Conservation (phyloP, 2,797 vertebrate genomes). For the Smutsia temminckii region DNA sequence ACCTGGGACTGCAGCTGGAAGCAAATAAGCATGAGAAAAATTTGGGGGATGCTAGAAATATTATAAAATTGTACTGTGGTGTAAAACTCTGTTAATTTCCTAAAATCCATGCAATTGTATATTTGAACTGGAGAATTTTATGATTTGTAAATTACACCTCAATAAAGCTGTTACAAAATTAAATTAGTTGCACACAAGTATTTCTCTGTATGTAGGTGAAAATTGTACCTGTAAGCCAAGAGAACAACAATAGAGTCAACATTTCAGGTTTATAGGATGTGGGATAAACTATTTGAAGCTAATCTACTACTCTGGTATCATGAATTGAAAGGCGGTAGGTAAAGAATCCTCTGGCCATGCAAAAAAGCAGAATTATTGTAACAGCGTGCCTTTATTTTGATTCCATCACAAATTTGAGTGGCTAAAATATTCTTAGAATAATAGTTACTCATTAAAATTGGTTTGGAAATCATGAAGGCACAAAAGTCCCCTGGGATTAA, state of each 20-base stretch:
- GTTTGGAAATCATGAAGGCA: constrained; percentile 48
- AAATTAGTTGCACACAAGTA: neutral
- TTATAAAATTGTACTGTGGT: neutral
- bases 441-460: constrained; percentile 39
- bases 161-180: neutral
- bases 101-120: neutral
- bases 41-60: neutral
- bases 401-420: neutral
- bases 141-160: constrained; percentile 20
- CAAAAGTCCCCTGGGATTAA: constrained; percentile 43
- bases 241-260: neutral
- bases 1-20: neutral
- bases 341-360: neutral
- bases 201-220: neutral
- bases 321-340: neutral
- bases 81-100: neutral
- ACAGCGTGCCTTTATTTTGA: neutral
- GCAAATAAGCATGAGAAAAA: neutral
- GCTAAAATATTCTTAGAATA: constrained; percentile 40
- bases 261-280: neutral
- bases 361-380: neutral
- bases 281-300: neutral
- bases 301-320: neutral
- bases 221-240: neutral
- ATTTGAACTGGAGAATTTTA: neutral